Evolutionary conservation across 2,888 invertebrate species (phyloP), one percentile per base, ranked within the genome.

Genomic region (Leucophenga maculata): DNA sequence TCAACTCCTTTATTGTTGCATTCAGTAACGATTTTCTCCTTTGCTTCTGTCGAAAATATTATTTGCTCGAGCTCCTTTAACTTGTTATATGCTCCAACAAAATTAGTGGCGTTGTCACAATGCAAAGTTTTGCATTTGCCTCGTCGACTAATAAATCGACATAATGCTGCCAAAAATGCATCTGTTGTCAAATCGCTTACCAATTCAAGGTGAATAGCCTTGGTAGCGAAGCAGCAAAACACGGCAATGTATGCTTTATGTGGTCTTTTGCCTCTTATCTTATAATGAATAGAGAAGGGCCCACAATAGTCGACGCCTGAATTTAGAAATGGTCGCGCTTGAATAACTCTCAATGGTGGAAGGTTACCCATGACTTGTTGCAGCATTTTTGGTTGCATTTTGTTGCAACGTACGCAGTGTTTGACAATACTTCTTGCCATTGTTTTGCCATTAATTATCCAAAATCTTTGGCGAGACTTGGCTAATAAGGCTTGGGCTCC

Each of bases 361-460:
- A 26, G 26, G n/a, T n/a, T n/a, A n/a, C n/a, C n/a, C n/a, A n/a
- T n/a, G n/a, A n/a, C n/a, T 3, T 79, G 78, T 18, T 67, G 68
- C n/a, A 68, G 8, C 22, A 69, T 1, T 16, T 66, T 60, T 20
- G 71, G 69, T 32, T 68, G 72, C 9, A 69, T 62, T 62, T 60
- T 68, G 31, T 65, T 68, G 59, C 77, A 78, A 22, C 31, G 65
- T 1, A 77, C 26, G 57, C 76, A 79, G 16, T 72, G 52, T 32
- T 72, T 70, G 20, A 74, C 46, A 20, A 72, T 39, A n/a, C 55
- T 66, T 57, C 70, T 73, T 6, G 74, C 68, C 2, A 68, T 68
- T 14, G 44, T 68, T 69, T 72, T 70, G 31, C 72, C 76, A 20
- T 69, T 59, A 4, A 80, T 70, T 1, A 75, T 73, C 79, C 82